Percentiles rank a stretch among this genome's conserved stretches.
phyloP scores from a whole-genome alignment of 2,113 vertebrate genomes.

The Lethenteron reissneri region DNA sequence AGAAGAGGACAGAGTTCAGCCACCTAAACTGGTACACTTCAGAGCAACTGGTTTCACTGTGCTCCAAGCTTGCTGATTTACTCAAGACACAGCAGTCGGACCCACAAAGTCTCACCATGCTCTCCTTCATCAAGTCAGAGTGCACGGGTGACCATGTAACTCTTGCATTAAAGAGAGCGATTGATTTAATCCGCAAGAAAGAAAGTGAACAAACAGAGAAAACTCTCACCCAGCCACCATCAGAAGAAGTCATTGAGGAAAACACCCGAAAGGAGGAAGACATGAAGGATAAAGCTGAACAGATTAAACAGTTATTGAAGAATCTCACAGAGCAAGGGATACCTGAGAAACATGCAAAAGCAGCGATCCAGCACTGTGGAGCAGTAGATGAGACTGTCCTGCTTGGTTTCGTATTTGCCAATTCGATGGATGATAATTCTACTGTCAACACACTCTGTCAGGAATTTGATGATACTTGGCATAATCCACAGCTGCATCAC shows the following conservation, averaged over 20 bases:
- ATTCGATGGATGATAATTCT: background rate
- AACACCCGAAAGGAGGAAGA: slow-evolving; percentile 13
- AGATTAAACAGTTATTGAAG: background rate
- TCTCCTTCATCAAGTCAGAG: slow-evolving; percentile 23
- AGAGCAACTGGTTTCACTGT: slow-evolving; percentile 29
- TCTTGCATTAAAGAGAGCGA: slow-evolving; percentile 6
- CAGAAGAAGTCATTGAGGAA: slow-evolving; percentile 11
- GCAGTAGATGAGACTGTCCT: background rate
- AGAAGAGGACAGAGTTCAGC: slow-evolving; percentile 36
- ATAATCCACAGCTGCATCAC: no score
- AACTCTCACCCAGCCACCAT: background rate
- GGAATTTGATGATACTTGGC: background rate
- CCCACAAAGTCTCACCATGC: slow-evolving; percentile 21
- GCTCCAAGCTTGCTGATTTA: slow-evolving; percentile 21
- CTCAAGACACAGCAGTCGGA: slow-evolving; percentile 13
- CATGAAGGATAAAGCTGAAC: slow-evolving; percentile 13
- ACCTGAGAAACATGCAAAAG: background rate
- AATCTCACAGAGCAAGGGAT: slow-evolving; percentile 2
- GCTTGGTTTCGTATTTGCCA: background rate
- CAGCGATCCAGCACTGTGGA: background rate
- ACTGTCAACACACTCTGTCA: background rate
- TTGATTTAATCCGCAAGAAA: background rate
- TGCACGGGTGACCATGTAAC: slow-evolving; percentile 19
- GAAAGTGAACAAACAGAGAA: background rate
- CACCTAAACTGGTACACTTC: slow-evolving; percentile 37